Base-by-base conservation (phyloP, 2,113 vertebrate genomes). In the Gorilla gorilla region DNA sequence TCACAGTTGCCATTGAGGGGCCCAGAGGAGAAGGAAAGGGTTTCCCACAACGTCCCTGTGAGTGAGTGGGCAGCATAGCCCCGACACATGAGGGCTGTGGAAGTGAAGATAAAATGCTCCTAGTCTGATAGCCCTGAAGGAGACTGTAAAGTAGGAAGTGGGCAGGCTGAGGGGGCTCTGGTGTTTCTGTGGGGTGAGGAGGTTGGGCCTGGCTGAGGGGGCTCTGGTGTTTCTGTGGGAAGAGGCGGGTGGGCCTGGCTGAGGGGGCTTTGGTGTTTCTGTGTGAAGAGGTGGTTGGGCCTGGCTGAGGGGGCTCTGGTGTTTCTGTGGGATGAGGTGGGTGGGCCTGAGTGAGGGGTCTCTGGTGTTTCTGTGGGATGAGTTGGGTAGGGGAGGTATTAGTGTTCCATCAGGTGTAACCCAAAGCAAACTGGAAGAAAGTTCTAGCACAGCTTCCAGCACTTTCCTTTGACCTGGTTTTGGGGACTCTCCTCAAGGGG, bases 341-440 rank as follows among this genome's bases (percentile, higher is more conserved):
- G 59, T 61, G 59, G 59, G 59, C 59, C 59, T 61, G 59, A 10
- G 23, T 25, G 59, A 25, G 57, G 57, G 22, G 57, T 22, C 57
- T 59, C 64, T 30, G 64, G 64, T 30, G 64, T 32, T 38, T 72
- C 70, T 72, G 8, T 72, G n/a, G 16, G 18, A 38, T 2, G 1
- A 72, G 18, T 18, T 50, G 45, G 45, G 76, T 20, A 7, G 30
- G 75, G 7, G 75, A 48, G 17, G 35, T n/a, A 9, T 18, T 30
- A 13, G 25, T 0, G 1, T 0, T 6, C 16, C 12, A 2, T 27
- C 40, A 3, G 5, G 0, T 68, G 22, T 30, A 3, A 3, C 14
- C 16, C 10, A 75, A 48, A 13, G 25, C n/a, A 32, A 13, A 7
- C 0, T 0, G 50, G 35, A 83, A 7, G 35, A 11, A 45, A 10